Evolutionary conservation across 2,113 vertebrate genomes (phyloP).

Genomic region (Salvelinus namaycush): DNA sequence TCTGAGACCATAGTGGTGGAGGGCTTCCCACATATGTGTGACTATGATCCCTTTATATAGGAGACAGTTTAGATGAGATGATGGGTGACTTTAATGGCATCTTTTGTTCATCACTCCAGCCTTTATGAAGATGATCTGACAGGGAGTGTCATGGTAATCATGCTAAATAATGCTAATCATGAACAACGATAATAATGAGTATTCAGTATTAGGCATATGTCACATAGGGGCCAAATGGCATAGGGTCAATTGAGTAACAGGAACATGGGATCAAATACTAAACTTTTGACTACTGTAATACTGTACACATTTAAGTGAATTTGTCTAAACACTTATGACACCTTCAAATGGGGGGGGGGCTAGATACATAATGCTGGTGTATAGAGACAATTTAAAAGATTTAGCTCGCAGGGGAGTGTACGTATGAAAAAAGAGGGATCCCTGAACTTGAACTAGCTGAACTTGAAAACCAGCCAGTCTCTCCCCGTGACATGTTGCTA

Average conservation of each 20-base stretch:
- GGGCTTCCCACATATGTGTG: slow-evolving; percentile 72
- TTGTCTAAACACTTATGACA: too few species aligned
- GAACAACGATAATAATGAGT: neutral
- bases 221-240: neutral
- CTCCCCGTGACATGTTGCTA: too few species aligned
- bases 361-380: too few species aligned
- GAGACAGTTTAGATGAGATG: neutral
- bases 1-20: slow-evolving; percentile 57
- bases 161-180: neutral
- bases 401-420: too few species aligned
- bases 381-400: too few species aligned
- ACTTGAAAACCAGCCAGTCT: too few species aligned
- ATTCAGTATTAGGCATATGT: neutral
- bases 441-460: too few species aligned
- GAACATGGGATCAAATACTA: neutral
- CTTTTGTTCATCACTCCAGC: neutral
- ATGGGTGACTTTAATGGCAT: neutral
- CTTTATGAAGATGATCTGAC: neutral
- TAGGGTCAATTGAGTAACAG: neutral
- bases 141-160: neutral
- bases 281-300: neutral
- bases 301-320: too few species aligned
- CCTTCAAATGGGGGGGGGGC: too few species aligned
- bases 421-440: too few species aligned
- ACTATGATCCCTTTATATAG: slow-evolving; percentile 17